phyloP scores from a whole-genome alignment of 2,888 invertebrate genomes.

The Drosophila pegasa region DNA sequence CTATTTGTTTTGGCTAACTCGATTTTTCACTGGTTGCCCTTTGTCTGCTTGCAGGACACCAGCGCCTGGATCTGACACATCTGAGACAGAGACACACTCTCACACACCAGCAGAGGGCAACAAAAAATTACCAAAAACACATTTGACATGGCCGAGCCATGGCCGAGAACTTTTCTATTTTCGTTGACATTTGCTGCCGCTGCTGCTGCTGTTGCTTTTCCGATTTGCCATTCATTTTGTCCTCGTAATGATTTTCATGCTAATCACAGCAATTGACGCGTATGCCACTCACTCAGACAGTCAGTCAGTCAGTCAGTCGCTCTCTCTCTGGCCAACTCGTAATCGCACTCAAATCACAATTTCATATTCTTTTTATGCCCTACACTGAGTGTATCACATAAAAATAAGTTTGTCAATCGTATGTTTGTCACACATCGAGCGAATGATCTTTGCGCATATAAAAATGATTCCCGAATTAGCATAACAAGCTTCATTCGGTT shows the following conservation, averaged over 20 bases:
- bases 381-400: conserved; percentile 30
- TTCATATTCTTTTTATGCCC: conserved; percentile 56
- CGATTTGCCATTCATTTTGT: conserved; percentile 73
- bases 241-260: conserved; percentile 77
- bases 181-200: conserved; percentile 17
- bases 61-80: conserved; percentile 71
- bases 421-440: conserved; percentile 27
- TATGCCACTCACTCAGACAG: conserved; percentile 51
- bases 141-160: conserved; percentile 71
- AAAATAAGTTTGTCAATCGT: conserved; percentile 28
- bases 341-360: conserved; percentile 59
- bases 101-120: conserved; percentile 4
- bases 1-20: conserved; percentile 80
- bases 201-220: conserved; percentile 35
- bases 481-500: conserved; percentile 36
- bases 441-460: conserved; percentile 22
- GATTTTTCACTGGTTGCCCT: conserved; percentile 79
- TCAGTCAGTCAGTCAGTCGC: conserved; percentile 11
- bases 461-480: conserved; percentile 43
- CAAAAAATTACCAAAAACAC: conserved; percentile 63
- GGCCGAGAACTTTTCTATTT: conserved; percentile 63
- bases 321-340: conserved; percentile 32
- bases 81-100: conserved; percentile 47
- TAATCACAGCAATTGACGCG: conserved; percentile 80
- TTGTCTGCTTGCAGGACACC: conserved; percentile 58